Conservation (phyloP, 2,888 invertebrate genomes). For the Chrysolina haemoptera region DNA sequence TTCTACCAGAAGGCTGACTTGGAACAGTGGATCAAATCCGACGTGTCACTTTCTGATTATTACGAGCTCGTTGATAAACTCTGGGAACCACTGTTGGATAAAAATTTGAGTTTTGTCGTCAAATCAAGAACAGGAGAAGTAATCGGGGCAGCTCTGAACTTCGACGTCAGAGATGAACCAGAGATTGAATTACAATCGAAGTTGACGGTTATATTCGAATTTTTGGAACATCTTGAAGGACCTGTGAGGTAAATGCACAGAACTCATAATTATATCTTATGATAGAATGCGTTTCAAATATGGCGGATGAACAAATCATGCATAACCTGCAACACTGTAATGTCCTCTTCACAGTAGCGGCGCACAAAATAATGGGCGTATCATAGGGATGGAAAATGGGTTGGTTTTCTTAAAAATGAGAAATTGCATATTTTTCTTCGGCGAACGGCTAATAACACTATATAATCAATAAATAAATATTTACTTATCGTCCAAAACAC, state of each 20-base stretch:
- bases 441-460: no score
- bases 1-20: slow-evolving; percentile 90
- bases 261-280: no score
- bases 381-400: no score
- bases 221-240: slow-evolving; percentile 83
- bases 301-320: no score
- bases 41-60: slow-evolving; percentile 80
- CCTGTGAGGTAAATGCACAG: slow-evolving; percentile 77
- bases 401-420: no score
- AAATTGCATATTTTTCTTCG: no score
- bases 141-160: slow-evolving; percentile 84
- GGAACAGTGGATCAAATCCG: slow-evolving; percentile 83
- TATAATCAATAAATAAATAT: no score
- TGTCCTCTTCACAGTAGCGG: no score
- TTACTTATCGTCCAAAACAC: no score
- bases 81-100: slow-evolving; percentile 80
- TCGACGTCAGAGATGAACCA: slow-evolving; percentile 87
- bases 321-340: no score
- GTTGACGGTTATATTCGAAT: slow-evolving; percentile 81
- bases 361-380: no score
- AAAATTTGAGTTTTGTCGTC: slow-evolving; percentile 82
- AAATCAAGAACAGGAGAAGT: slow-evolving; percentile 72
- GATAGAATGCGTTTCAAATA: no score
- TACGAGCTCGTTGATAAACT: slow-evolving; percentile 77
- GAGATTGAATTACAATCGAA: slow-evolving; percentile 80